Conservation (phyloP, 1,140 invertebrate genomes). For the Tyrophagus putrescentiae region DNA sequence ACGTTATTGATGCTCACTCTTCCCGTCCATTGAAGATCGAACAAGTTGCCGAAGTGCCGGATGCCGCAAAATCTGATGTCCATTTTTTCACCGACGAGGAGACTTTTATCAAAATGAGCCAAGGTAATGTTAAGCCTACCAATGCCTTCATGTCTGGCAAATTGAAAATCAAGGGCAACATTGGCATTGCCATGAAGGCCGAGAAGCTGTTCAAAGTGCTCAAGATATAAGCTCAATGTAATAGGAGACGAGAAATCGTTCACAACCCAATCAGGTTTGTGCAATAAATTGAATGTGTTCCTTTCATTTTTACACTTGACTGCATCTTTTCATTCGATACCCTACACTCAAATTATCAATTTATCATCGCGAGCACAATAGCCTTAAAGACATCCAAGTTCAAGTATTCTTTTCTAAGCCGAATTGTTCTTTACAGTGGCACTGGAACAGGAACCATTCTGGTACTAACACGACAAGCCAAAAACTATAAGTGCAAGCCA, state of each 20-base stretch:
- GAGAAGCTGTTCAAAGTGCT: constrained; percentile 63
- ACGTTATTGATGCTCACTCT: constrained; percentile 19
- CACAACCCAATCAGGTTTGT: neutral
- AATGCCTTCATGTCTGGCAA: constrained; percentile 91
- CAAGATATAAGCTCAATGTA: no score
- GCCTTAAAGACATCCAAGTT: no score
- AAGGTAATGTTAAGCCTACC: constrained; percentile 53
- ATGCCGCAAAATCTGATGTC: constrained; percentile 35
- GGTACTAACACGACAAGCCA: no score
- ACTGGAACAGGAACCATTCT: no score
- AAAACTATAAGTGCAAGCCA: no score
- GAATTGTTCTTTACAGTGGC: no score
- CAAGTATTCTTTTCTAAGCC: no score
- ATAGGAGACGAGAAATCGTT: neutral
- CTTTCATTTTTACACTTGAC: neutral
- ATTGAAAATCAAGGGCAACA: constrained; percentile 79
- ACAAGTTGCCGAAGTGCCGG: neutral
- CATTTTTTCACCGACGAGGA: constrained; percentile 61
- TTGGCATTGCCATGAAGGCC: constrained; percentile 86
- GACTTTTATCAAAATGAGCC: constrained; percentile 43
- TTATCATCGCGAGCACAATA: no score
- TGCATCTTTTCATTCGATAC: neutral
- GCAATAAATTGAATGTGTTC: neutral
- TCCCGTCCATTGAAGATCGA: constrained; percentile 14
- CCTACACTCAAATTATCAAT: neutral